These are phyloP conservation scores for Argyrosomus japonicus DNA, from an alignment of 2,113 vertebrate species.

Conservation along the genomic window DNA sequence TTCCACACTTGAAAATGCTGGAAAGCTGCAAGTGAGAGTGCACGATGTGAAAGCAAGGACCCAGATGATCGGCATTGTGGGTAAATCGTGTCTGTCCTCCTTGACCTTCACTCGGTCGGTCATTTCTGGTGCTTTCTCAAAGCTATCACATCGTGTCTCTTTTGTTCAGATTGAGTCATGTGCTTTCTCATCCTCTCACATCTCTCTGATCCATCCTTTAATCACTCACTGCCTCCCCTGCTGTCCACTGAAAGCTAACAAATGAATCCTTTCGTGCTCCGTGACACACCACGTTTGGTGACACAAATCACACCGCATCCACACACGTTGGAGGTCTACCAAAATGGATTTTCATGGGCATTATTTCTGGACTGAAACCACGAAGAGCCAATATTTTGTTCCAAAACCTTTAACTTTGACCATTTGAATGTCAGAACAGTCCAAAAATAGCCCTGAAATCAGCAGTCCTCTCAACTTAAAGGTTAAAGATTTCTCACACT, in stretches of 20 bases:
- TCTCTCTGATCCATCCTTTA: constrained; percentile 59
- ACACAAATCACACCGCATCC: constrained; percentile 20
- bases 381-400: constrained; percentile 8
- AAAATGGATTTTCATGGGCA: constrained; percentile 30
- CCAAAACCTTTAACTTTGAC: constrained; percentile 49
- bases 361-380: not conserved
- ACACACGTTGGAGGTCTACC: constrained; percentile 32
- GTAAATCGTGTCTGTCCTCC: constrained; percentile 13
- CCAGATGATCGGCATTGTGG: constrained; percentile 7
- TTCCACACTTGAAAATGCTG: constrained; percentile 30
- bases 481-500: constrained; percentile 51
- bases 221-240: constrained; percentile 69
- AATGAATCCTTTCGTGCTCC: constrained; percentile 49
- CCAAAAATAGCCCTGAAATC: constrained; percentile 55
- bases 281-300: constrained; percentile 11
- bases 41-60: constrained; percentile 12
- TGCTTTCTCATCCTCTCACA: constrained; percentile 55
- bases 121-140: constrained; percentile 22
- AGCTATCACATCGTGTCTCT: constrained; percentile 41
- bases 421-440: constrained; percentile 56
- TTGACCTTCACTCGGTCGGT: constrained; percentile 28
- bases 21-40: constrained; percentile 19
- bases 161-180: constrained; percentile 63
- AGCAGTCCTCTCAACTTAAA: constrained; percentile 45
- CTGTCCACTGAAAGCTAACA: constrained; percentile 54